Conservation (phyloP, 2,113 vertebrate genomes). For the Ginglymostoma cirratum region DNA sequence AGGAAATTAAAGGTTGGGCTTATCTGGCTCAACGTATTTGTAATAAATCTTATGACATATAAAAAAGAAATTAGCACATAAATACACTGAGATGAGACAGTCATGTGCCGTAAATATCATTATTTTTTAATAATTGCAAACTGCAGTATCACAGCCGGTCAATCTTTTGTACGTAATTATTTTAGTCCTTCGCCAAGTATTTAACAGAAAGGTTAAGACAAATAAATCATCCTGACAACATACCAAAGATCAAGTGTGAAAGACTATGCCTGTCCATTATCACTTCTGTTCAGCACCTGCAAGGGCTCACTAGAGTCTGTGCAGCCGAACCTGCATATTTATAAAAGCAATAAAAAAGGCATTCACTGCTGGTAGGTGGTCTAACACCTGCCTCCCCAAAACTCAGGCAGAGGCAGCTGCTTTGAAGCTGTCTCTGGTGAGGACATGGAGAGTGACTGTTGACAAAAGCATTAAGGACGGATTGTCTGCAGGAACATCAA, state of each 20-base stretch:
- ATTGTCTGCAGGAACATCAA: neutral
- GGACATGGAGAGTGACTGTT: slow-evolving; percentile 51
- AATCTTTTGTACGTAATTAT: slow-evolving; percentile 30
- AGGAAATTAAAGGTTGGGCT: slow-evolving; percentile 12
- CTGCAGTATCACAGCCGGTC: neutral
- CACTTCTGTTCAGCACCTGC: slow-evolving; percentile 47
- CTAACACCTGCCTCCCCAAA: slow-evolving; percentile 56
- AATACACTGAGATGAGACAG: neutral
- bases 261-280: slow-evolving; percentile 48
- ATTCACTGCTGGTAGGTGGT: slow-evolving; percentile 60
- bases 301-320: slow-evolving; percentile 45
- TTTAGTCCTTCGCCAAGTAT: slow-evolving; percentile 14
- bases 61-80: slow-evolving; percentile 28
- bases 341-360: slow-evolving; percentile 45
- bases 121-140: slow-evolving; percentile 32
- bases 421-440: slow-evolving; percentile 53
- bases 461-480: slow-evolving; percentile 46
- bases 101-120: neutral
- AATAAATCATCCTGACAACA: slow-evolving; percentile 45
- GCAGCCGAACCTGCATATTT: slow-evolving; percentile 46
- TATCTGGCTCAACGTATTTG: neutral
- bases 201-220: slow-evolving; percentile 35
- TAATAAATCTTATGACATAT: slow-evolving; percentile 35
- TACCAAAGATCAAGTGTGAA: slow-evolving; percentile 47
- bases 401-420: slow-evolving; percentile 61